These are phyloP conservation scores for Diadophis punctatus DNA, from an alignment of 2,113 vertebrate genomes.

Conservation along the genomic window DNA sequence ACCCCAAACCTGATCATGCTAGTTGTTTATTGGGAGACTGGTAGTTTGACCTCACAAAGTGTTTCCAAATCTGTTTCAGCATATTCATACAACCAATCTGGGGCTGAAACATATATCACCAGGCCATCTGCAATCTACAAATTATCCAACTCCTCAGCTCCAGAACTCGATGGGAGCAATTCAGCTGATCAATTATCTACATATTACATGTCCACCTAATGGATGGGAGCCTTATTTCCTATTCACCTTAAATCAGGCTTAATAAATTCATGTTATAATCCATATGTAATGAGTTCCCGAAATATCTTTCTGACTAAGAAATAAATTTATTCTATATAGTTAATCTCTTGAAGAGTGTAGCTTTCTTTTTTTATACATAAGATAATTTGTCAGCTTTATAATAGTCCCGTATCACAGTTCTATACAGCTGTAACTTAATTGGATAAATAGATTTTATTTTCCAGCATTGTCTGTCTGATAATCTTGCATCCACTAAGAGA, in stretches of 20 bases:
- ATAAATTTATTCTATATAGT: neutral
- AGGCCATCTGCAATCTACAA: neutral
- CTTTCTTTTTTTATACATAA: neutral
- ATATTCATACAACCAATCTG: neutral
- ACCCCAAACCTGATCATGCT: neutral
- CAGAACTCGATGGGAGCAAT: neutral
- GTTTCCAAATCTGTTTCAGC: neutral
- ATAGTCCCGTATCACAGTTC: neutral
- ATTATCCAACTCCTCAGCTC: neutral
- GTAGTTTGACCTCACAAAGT: neutral
- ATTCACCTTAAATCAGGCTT: neutral
- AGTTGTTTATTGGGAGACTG: neutral
- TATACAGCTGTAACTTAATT: neutral
- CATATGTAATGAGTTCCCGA: neutral
- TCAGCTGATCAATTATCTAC: neutral
- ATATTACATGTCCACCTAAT: neutral
- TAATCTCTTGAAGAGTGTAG: neutral
- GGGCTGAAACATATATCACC: neutral
- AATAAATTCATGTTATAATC: conserved; percentile 1
- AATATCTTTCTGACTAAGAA: neutral
- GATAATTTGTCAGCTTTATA: neutral
- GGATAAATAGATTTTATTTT: neutral
- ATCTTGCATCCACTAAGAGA: neutral
- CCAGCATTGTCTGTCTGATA: neutral
- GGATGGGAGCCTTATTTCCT: neutral